Conservation (phyloP, 2,113 vertebrate genomes). For the Herpailurus yagouaroundi region DNA sequence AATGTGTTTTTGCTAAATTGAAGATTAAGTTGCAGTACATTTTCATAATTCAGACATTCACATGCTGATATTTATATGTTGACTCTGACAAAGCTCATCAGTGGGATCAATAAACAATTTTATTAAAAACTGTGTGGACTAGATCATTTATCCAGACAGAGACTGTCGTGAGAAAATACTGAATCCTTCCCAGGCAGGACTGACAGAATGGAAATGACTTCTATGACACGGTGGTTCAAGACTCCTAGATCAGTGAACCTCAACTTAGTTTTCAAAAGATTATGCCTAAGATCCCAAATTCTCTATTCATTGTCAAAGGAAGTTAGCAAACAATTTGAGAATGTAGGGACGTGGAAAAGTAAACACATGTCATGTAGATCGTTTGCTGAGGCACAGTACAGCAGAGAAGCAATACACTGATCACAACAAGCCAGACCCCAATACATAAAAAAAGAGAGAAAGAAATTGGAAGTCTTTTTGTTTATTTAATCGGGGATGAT, state of each 20-base stretch:
- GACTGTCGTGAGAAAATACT: conserved; percentile 67
- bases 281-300: conserved; percentile 64
- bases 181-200: conserved; percentile 50
- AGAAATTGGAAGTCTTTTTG: not conserved
- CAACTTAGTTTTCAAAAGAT: conserved; percentile 64
- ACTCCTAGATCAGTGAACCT: conserved; percentile 60
- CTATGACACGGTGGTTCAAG: conserved; percentile 48
- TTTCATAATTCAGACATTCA: not conserved
- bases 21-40: conserved; percentile 30
- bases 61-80: not conserved
- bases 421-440: not conserved
- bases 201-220: conserved; percentile 79
- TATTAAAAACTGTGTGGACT: conserved; percentile 59
- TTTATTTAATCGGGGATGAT: not conserved
- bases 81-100: conserved; percentile 59
- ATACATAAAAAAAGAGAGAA: not conserved
- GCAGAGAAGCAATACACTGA: not conserved
- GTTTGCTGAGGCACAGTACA: not conserved
- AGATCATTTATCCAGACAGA: conserved; percentile 69
- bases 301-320: conserved; percentile 25
- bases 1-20: not conserved
- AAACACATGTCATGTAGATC: not conserved
- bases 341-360: conserved; percentile 8
- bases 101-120: not conserved
- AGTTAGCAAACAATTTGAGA: not conserved